Percentiles rank a stretch among this genome's conserved stretches.
Conservation (phyloP, 2,888 invertebrate species). For the Stenodera caucasica region DNA sequence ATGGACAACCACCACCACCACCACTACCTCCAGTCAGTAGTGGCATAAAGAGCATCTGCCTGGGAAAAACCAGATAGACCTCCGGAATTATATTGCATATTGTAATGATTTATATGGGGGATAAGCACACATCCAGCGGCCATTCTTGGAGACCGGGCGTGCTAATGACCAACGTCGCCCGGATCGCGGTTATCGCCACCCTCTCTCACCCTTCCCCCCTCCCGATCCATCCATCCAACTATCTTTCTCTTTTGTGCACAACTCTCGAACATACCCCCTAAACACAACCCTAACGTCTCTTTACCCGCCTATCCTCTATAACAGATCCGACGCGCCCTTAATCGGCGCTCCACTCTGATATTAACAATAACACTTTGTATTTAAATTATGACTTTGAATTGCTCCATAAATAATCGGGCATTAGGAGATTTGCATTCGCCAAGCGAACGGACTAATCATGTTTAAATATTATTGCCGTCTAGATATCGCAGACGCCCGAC, state of each 20-base stretch:
- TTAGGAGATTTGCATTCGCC: constrained; percentile 56
- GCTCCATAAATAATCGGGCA: constrained; percentile 57
- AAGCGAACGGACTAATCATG: constrained; percentile 50
- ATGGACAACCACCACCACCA: constrained; percentile 21
- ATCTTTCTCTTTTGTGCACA: constrained; percentile 6
- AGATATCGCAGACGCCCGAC: constrained; percentile 35
- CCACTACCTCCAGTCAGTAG: constrained; percentile 17
- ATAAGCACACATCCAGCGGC: constrained; percentile 57
- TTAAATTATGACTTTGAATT: constrained; percentile 58
- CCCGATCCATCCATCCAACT: constrained; percentile 18
- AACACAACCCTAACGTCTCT: constrained; percentile 19
- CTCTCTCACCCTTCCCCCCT: constrained; percentile 28
- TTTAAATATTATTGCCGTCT: constrained; percentile 52
- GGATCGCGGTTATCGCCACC: constrained; percentile 53
- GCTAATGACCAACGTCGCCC: constrained; percentile 57
- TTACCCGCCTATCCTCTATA: constrained; percentile 29
- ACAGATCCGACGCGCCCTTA: constrained; percentile 41
- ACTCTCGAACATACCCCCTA: constrained; percentile 5
- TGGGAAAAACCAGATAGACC: constrained; percentile 56
- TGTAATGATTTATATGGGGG: constrained; percentile 58
- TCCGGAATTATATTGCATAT: constrained; percentile 59
- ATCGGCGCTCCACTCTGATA: constrained; percentile 55
- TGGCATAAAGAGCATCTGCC: constrained; percentile 57
- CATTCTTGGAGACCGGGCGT: constrained; percentile 57
- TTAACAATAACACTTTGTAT: constrained; percentile 58